A percentile compares a stretch with the other conserved stretches of the same genome.
These are phyloP conservation scores for Mythimna lalbum DNA, from an alignment of 2,888 invertebrate species.

Conservation along the genomic window DNA sequence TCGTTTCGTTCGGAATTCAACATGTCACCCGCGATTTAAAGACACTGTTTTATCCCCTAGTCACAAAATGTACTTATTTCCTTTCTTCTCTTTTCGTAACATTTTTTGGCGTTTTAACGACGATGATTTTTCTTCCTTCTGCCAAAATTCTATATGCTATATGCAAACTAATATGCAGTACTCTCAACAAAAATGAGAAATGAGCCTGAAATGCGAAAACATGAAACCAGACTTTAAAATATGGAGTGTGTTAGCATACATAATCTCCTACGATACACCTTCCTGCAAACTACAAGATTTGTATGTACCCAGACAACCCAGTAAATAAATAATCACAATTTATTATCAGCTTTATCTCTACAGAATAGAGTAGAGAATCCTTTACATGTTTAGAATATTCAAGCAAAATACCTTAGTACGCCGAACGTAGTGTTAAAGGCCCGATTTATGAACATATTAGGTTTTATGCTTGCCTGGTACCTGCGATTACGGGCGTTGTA, in stretches of 20 bases:
- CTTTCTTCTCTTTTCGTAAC: too few species aligned
- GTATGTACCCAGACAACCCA: slow-evolving; percentile 25
- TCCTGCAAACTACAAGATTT: slow-evolving; percentile 40
- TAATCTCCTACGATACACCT: slow-evolving; percentile 33
- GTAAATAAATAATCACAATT: slow-evolving; percentile 18
- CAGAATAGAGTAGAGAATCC: slow-evolving; percentile 23
- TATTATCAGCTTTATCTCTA: slow-evolving; percentile 33
- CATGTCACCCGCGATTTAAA: too few species aligned
- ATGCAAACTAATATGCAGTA: background rate
- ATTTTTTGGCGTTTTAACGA: background rate
- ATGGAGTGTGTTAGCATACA: slow-evolving; percentile 40
- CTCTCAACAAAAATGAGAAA: slow-evolving; percentile 3
- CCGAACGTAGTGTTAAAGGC: slow-evolving; percentile 65
- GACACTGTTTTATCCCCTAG: too few species aligned
- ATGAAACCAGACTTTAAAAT: slow-evolving; percentile 48
- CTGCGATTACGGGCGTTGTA: slow-evolving; percentile 64
- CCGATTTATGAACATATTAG: slow-evolving; percentile 70
- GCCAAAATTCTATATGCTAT: background rate
- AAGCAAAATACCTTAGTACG: slow-evolving; percentile 51
- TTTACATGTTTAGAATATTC: slow-evolving; percentile 32
- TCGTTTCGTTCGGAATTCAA: too few species aligned
- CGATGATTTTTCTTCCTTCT: background rate
- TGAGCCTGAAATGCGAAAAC: slow-evolving; percentile 34
- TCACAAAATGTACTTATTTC: too few species aligned
- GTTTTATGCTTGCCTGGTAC: slow-evolving; percentile 75